Evolutionary conservation across 2,113 vertebrate species (phyloP), one percentile per base, ranked within the genome.

Genomic region (Tetraodon nigroviridis): DNA sequence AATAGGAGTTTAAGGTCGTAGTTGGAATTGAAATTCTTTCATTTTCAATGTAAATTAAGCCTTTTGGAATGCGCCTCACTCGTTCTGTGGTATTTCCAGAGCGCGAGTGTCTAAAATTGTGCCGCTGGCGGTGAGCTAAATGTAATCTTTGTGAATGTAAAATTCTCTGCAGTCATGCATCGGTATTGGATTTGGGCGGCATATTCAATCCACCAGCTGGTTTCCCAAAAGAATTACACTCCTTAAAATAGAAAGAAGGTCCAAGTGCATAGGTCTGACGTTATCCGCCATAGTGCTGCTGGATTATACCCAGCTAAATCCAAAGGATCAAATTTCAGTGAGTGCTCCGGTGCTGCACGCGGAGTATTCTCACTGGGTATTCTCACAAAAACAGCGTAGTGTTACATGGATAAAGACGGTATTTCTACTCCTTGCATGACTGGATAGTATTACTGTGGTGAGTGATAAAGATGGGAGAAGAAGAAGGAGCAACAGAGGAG

Each of bases 311-410:
- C 67, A 75, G 69, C 73, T 83, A 84, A 87, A 84, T 79, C 83
- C 86, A 83, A 49, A 76, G 78, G 84, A 84, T 86, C 84, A 88
- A 82, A 86, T 86, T 83, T 85, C 80, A 85, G 72, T 81, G 84
- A 88, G 83, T 82, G 85, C 82, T 83, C 63, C 51, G 41, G 56
- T 46, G 79, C 76, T 69, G 67, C 71, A 64, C 78, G 64, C 69
- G 62, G 46, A 67, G 69, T 60, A 55, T 61, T 71, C 73, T 81
- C 75, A 68, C n/a, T 65, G 59, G 61, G 67, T n/a, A n/a, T 55
- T 79, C 71, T 77, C 77, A 85, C 73, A 71, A 78, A 83, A 80
- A 79, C 76, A 69, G 63, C 73, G 71, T 77, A 69, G 70, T 71
- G 77, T 84, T 73, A 64, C 49, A 72, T 42, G 70, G 78, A 83